A percentile compares a stretch with the other conserved stretches of the same genome.
These are phyloP conservation scores for Rhopalosiphum padi DNA, from an alignment of 1,140 invertebrate genomes.

Conservation along the genomic window DNA sequence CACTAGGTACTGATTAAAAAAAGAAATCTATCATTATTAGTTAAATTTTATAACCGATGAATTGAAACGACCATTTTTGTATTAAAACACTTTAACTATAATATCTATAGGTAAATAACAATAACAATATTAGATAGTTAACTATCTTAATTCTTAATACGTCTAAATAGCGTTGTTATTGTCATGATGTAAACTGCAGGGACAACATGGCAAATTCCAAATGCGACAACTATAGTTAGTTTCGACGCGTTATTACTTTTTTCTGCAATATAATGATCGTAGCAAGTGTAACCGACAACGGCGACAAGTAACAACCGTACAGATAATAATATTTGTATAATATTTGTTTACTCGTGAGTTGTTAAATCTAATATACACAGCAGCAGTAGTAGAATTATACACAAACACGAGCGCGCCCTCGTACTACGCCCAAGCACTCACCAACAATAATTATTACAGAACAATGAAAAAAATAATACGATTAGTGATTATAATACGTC, in stretches of 20 bases:
- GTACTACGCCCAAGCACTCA: background rate
- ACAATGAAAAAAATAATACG: background rate
- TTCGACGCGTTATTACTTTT: background rate
- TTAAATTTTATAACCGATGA: background rate
- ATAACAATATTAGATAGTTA: background rate
- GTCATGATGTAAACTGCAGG: background rate
- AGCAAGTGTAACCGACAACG: no score
- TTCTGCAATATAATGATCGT: background rate
- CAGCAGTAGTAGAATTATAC: background rate
- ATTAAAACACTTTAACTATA: background rate
- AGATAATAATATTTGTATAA: background rate
- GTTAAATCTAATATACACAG: background rate
- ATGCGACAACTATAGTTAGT: no score
- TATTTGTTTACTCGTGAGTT: background rate
- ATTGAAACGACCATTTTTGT: background rate
- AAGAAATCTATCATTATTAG: background rate
- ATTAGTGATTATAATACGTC: background rate
- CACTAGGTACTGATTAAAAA: background rate
- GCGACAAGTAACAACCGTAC: background rate
- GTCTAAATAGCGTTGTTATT: background rate
- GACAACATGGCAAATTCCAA: background rate
- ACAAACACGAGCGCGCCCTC: background rate
- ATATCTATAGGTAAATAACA: no score
- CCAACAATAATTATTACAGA: background rate
- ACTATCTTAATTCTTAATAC: background rate